Base-by-base conservation (phyloP, 1,140 invertebrate species). In the Agrypnia vestita region DNA sequence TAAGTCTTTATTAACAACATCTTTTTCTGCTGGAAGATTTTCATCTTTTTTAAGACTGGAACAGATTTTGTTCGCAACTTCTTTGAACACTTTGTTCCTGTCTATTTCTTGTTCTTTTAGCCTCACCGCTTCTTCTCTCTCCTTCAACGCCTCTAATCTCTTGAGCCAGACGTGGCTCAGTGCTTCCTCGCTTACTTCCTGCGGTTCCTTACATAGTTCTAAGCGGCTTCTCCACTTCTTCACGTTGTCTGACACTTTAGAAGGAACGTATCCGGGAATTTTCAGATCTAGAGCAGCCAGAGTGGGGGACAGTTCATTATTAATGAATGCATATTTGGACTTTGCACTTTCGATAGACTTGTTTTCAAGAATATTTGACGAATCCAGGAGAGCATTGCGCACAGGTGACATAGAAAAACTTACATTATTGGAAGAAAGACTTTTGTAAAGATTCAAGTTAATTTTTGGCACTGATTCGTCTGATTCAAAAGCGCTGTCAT, bases 91-190 rank as follows among this genome's bases (percentile, higher is more conserved):
- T 35, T 89, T 86, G 73, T 88, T 89, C 59, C 86, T 85, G 71
- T 88, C 85, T n/a, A 90, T 84, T 35, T 89, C 86, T 77, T 85
- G 87, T 80, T 90, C 89, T 71, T 88, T 87, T 76, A 85, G 83
- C 59, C 88, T 88, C 0, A 90, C 81, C 35, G 87, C 87, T 74
- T 88, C 86, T 76, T 90, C 89, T 21, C 88, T 85, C 73, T 88
- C 85, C 78, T 86, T 85, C 35, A 90, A 76, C 53, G 87, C 86
- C 51, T 86, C 84, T 7, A 90, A 84, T 3, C 89, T 84, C 74
- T 87, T 85, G 84, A 90, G 86, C 89, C 89, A 89, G 69, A 89
- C 87, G 44, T 88, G 84, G 75, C 87, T 89, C 11, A 90, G 79
- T 25, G 88, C 88, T 25, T 88, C 85, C 79, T 90, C 86, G 12